Base-by-base conservation (phyloP, 2,113 vertebrate genomes). In the Sylvietta virens region DNA sequence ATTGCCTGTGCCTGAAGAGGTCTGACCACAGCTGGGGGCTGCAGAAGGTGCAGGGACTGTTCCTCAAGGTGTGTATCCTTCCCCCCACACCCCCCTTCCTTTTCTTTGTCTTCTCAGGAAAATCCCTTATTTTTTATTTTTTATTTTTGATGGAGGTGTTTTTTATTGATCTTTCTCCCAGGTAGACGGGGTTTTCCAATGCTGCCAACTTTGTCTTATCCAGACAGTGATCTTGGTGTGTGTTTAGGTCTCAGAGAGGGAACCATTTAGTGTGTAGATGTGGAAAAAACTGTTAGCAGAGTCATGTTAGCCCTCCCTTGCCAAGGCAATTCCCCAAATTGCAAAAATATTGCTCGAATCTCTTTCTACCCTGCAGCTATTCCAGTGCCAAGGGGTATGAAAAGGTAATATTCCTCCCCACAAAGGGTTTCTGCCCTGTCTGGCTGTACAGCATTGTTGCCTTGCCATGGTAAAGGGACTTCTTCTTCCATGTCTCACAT, bases 41-140 rank as follows among this genome's bases (percentile, higher is more conserved):
- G 24, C 44, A 45, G 56, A 5, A 0, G n/a, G 23, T 9, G 11
- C 42, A 77, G 67, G 7, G 13, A 20, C 33, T 30, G 61, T 17
- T 47, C 62, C 31, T 11, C 20, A 54, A 50, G 16, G 10, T 39
- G 6, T 61, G 19, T 44, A 26, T 15, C 42, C 48, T 27, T 56
- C 6, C 7, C 19, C 10, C 1, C 27, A 26, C 5, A 3, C 4
- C 5, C 2, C 2, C 1, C 69, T 69, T 37, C 21, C 4, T 22
- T 54, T 47, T 50, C 39, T 51, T 19, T 33, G 1, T 30, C 31
- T 56, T 0, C 24, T 77, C 67, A 40, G 84, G 54, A 86, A 80
- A 77, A 77, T 51, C 11, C 6, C 11, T 22, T 28, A 7, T n/a
- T n/a, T n/a, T n/a, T n/a, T n/a, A n/a, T n/a, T n/a, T n/a, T n/a